A percentile compares a stretch with the other conserved stretches of the same genome.
Evolutionary conservation across 92 coral and sea anemone species (phyloP).

Genomic region (Palythoa heliodiscus): DNA sequence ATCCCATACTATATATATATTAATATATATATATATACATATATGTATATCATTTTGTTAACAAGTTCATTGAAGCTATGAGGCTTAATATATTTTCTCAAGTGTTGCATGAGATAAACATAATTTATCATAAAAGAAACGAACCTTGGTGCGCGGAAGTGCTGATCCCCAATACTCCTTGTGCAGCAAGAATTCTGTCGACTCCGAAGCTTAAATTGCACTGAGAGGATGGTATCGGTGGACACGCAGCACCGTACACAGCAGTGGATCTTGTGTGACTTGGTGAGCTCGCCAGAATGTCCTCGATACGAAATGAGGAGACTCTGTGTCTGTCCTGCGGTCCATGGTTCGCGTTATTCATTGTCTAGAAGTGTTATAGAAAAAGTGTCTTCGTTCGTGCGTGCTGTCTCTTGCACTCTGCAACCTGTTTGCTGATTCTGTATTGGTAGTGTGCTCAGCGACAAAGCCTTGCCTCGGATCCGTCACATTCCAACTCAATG

Average conservation of each 20-base stretch:
- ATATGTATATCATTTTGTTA: not conserved
- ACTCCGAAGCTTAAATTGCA: conserved; percentile 41
- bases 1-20: not conserved
- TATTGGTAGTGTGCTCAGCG: conserved; percentile 29
- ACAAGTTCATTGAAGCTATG: conserved; percentile 14
- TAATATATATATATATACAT: not conserved
- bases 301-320: conserved; percentile 81
- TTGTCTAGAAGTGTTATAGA: not conserved
- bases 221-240: not conserved
- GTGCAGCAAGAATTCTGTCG: conserved; percentile 39
- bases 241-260: not conserved
- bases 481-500: conserved; percentile 42
- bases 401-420: not conserved
- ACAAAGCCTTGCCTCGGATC: conserved; percentile 24
- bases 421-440: not conserved
- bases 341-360: conserved; percentile 48
- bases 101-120: conserved; percentile 12
- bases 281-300: conserved; percentile 66
- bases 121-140: not conserved
- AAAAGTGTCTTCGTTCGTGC: not conserved
- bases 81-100: conserved; percentile 1
- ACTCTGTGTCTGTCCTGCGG: conserved; percentile 71
- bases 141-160: conserved; percentile 26
- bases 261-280: conserved; percentile 2
- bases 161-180: conserved; percentile 25